Conservation (phyloP, 1,140 invertebrate genomes). For the Drosophila arizonae region DNA sequence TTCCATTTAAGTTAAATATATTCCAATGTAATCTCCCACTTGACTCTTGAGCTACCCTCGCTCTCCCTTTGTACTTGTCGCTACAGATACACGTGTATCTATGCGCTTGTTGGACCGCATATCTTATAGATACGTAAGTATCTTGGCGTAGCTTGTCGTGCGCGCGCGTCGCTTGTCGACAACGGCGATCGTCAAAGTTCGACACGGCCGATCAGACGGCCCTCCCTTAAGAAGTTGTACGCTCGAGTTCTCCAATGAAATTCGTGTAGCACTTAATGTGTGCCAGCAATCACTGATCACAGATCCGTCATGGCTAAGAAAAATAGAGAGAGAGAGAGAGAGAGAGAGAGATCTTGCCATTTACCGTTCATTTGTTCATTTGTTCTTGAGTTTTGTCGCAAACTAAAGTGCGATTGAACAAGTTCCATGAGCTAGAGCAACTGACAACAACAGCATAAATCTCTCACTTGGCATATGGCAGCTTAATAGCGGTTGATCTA, state of each 20-base stretch:
- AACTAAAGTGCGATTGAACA: constrained; percentile 38
- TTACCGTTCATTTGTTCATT: constrained; percentile 23
- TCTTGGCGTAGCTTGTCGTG: constrained; percentile 20
- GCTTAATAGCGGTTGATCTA: constrained; percentile 56
- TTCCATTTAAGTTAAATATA: neutral
- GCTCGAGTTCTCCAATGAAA: constrained; percentile 31
- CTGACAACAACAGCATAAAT: constrained; percentile 46
- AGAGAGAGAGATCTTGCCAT: constrained; percentile 14
- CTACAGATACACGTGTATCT: constrained; percentile 16
- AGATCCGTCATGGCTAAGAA: constrained; percentile 6
- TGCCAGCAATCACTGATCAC: constrained; percentile 4
- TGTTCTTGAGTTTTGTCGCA: constrained; percentile 33
- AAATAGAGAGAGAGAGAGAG: neutral
- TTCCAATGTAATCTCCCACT: neutral
- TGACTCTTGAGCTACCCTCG: neutral
- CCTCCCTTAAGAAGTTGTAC: constrained; percentile 27
- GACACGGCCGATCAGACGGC: constrained; percentile 35
- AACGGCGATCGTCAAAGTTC: constrained; percentile 43
- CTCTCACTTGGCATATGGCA: constrained; percentile 41
- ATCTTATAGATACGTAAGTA: constrained; percentile 23
- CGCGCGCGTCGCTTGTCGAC: constrained; percentile 27
- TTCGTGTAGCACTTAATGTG: constrained; percentile 35
- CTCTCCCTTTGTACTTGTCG: neutral
- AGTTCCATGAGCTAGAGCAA: constrained; percentile 10
- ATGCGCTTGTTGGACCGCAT: constrained; percentile 23